phyloP scores from a whole-genome alignment of 2,888 invertebrate genomes.

The Aelia acuminata region DNA sequence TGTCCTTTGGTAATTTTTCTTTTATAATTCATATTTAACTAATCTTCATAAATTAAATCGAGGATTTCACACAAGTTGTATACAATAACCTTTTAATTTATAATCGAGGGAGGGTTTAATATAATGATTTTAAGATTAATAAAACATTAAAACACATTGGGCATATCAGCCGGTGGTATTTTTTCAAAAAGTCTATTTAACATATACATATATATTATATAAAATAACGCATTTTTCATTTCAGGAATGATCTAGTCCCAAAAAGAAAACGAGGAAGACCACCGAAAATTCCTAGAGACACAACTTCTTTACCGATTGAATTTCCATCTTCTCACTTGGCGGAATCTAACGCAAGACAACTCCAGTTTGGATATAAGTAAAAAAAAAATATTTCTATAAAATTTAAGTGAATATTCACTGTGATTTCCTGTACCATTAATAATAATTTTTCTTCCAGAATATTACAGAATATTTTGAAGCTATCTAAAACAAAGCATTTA shows the following conservation, averaged over 20 bases:
- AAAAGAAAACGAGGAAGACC: slow-evolving; percentile 61
- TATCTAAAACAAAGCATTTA: slow-evolving; percentile 67
- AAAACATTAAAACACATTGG: background rate
- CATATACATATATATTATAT: too few relatives aligned
- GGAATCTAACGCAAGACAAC: slow-evolving; percentile 58
- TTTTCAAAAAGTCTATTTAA: background rate
- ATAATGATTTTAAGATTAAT: background rate
- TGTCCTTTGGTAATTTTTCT: background rate
- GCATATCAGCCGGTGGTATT: background rate
- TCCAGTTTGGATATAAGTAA: slow-evolving; percentile 62
- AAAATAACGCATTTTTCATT: background rate
- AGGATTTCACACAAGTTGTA: background rate
- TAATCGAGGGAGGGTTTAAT: background rate
- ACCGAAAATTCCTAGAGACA: slow-evolving; percentile 59
- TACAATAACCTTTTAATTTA: background rate
- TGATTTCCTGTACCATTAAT: background rate
- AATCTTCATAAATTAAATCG: background rate
- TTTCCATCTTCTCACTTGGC: slow-evolving; percentile 60
- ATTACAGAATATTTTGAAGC: slow-evolving; percentile 69
- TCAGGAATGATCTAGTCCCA: slow-evolving; percentile 54
- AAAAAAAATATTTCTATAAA: background rate
- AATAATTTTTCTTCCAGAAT: slow-evolving; percentile 67
- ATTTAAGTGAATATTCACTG: background rate
- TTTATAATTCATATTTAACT: background rate
- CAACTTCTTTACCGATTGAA: slow-evolving; percentile 45